Base-by-base conservation (phyloP, 2,888 invertebrate genomes). In the Synergus japonicus region DNA sequence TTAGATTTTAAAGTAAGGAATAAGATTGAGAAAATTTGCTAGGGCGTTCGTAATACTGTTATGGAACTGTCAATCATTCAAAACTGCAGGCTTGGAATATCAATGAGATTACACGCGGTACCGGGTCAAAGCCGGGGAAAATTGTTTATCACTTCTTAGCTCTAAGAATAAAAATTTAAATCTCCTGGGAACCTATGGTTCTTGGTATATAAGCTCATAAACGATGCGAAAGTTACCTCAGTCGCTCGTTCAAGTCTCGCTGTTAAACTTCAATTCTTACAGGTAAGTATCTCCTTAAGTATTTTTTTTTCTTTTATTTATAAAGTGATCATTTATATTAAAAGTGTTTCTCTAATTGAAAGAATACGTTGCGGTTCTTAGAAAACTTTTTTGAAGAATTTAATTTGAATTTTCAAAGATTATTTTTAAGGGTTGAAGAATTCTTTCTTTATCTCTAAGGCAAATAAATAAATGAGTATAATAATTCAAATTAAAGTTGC, bases 131-230 rank as follows among this genome's bases (percentile, higher is more conserved):
- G 79, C 46, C 46, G 67, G 80, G 82, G 86, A 82, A 88, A 88
- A 87, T 88, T 87, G 86, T 89, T 89, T 88, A 87, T 88, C 87
- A 78, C 77, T 43, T 44, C 44, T 76, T 67, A 80, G 78, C 63
- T 82, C 81, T 82, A 82, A 69, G 86, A 87, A 88, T 88, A 88
- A 88, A 88, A 87, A 88, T 89, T 89, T 87, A 87, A 85, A 77
- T 80, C 77, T 82, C 77, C 65, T 58, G 64, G 81, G 83, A 73
- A 49, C n/a, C 37, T 54, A 37, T 49, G 49, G 37, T 69, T 49
- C 73, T 54, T 54, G 73, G 73, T 73, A 73, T 73, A 73, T 49
- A 73, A 73, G 73, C 73, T 54, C n/a, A 73, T 37, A 73, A 54
- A 73, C n/a, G 54, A 37, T 73, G 73, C 15, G 8, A 49, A n/a